Base-by-base conservation (phyloP, 1,140 invertebrate genomes). In the Sitophilus oryzae region DNA sequence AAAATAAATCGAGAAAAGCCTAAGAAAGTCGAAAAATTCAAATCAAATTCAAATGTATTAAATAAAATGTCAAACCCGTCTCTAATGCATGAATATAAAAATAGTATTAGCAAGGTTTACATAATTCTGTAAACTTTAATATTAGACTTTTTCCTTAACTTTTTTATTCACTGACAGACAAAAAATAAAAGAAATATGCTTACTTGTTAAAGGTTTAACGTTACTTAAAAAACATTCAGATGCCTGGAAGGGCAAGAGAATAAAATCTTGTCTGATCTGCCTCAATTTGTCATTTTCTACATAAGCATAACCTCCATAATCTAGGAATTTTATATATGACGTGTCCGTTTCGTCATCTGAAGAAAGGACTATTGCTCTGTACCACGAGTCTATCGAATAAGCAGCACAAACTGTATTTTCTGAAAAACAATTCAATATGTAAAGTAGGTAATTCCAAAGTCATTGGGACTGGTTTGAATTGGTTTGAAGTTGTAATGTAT, bases 201-300 rank as follows among this genome's bases (percentile, higher is more conserved):
- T n/a, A n/a, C n/a, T n/a, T n/a, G n/a, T n/a, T n/a, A n/a, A n/a
- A 38, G 93, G 91, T 72, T 82, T 81, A 51, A 98, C 79, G 75
- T 94, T 88, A 8, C 91, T 91, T 65, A 98, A 75, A 68, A 85
- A 85, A 67, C 93, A 92, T 78, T 98, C 95, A 30, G 89, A 86
- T 38, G 94, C 91, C 82, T 98, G 95, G 77, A 98, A 97, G 15
- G 95, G 95, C 64, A 98, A 75, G 20, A 82, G 79, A 77, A 96
- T 85, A 69, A 94, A 96, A 73, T 98, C 93, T 53, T 83, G 85
- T 58, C 91, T 81, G 52, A 98, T 94, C 76, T 94, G 89, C 65
- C 89, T 81, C 63, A 96, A 79, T 52, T 81, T 74, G 18, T 80
- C 74, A 56, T 84, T 84, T 57, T 81, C 79, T n/a, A 95, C 77